Percentiles rank a stretch among this genome's conserved stretches.
Evolutionary conservation across 2,797 vertebrate species (phyloP).

Genomic region (Artibeus lituratus): DNA sequence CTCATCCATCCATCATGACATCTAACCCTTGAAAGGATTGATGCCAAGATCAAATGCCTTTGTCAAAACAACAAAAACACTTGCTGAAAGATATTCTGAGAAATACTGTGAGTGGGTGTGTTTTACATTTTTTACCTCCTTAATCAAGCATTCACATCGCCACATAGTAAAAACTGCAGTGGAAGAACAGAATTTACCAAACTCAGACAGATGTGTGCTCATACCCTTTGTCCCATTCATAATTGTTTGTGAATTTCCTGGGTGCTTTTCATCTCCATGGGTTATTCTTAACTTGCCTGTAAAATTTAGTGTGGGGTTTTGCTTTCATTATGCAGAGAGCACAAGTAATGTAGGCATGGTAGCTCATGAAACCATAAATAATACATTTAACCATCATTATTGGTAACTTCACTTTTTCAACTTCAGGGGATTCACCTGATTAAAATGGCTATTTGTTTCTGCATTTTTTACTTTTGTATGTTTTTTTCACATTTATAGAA

Average conservation of each 20-base stretch:
- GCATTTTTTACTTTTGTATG: neutral
- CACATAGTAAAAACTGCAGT: neutral
- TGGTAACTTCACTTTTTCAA: neutral
- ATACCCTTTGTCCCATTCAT: rapidly evolving
- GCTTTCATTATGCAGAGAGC: neutral
- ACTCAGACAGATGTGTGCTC: neutral
- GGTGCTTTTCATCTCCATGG: neutral
- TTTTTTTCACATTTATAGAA: neutral
- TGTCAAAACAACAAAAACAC: neutral
- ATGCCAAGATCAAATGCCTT: neutral
- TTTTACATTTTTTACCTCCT: neutral
- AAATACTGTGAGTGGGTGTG: neutral
- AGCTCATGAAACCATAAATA: neutral
- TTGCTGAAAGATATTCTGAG: neutral
- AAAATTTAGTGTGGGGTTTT: neutral
- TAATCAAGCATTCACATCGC: neutral
- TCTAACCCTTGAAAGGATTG: neutral
- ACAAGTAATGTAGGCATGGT: neutral
- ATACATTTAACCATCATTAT: neutral
- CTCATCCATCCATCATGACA: neutral
- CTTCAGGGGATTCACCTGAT: neutral
- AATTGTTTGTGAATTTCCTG: neutral
- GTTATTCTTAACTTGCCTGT: neutral
- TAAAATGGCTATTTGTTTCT: neutral
- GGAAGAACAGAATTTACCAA: neutral